Evolutionary conservation across 2,797 vertebrate species (phyloP).

Genomic region (Halcyon leucocephala): DNA sequence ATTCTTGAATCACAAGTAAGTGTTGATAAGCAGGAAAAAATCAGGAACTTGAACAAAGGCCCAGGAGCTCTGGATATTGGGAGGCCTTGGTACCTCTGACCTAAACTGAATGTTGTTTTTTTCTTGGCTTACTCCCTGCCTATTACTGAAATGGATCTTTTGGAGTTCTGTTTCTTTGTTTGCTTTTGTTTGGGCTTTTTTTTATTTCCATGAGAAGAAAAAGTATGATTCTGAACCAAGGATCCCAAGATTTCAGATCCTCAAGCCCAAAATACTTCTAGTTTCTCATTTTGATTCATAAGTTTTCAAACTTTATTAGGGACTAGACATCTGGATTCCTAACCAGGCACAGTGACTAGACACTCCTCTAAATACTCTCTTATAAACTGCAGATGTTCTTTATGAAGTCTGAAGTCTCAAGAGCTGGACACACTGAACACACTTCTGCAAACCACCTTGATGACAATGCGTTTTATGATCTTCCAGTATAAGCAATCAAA

Average conservation of each 20-base stretch:
- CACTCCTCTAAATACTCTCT: neutral
- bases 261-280: neutral
- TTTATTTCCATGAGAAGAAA: neutral
- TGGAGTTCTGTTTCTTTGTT: neutral
- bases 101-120: rapidly evolving
- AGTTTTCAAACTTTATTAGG: neutral
- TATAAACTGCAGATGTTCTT: neutral
- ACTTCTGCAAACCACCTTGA: neutral
- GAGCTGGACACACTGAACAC: neutral
- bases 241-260: neutral
- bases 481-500: neutral
- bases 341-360: neutral
- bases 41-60: neutral
- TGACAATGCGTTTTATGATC: neutral
- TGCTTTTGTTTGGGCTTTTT: rapidly evolving
- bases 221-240: neutral
- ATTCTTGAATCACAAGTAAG: neutral
- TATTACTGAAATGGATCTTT: neutral
- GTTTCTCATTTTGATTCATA: neutral
- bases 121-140: neutral
- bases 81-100: neutral
- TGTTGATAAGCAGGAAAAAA: neutral
- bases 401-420: neutral
- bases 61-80: neutral
- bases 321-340: neutral